Evolutionary conservation across 1,140 invertebrate genomes (phyloP), one percentile per base, ranked within the genome.

Genomic region (Drosophila bifasciata): DNA sequence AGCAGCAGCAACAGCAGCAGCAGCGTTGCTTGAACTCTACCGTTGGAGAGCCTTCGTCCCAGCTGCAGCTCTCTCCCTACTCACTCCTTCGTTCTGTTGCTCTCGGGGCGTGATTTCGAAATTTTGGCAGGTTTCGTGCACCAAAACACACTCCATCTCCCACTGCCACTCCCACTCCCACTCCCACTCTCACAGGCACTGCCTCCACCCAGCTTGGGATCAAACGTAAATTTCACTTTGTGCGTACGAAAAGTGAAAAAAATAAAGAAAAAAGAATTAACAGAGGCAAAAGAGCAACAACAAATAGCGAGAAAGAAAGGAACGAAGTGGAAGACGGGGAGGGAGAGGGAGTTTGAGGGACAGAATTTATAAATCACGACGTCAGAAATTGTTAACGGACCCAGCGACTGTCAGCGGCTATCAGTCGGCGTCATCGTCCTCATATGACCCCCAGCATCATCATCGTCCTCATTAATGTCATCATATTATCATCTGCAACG

Each of bases 341-440:
- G n/a, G n/a, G n/a, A 36, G 28, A 11, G 28, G 8, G 28, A 2
- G 19, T 1, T 19, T 19, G n/a, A n/a, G n/a, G n/a, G 15, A 21
- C 51, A 39, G 63, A 75, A 71, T 76, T 76, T 79, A 85, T 84
- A 85, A 84, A 79, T 84, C 79, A 84, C 79, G 79, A 84, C 63
- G 71, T 85, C 80, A 81, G 57, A 77, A 81, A 51, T 60, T 64
- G 62, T 60, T 81, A 56, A 67, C 78, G 46, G 41, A 57, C 15
- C 23, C 39, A 59, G 21, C 45, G 48, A 59, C 19, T n/a, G n/a
- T n/a, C n/a, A n/a, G 43, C 17, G 23, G 40, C 41, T 55, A 41
- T 23, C 58, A 51, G 36, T 45, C 43, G 49, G 6, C n/a, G 57
- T 17, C 57, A 28, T 67, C 52, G 76, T 52, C 55, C 67, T 57